These are phyloP conservation scores for Ceryle rudis DNA, from an alignment of 2,797 vertebrate species.

Conservation along the genomic window DNA sequence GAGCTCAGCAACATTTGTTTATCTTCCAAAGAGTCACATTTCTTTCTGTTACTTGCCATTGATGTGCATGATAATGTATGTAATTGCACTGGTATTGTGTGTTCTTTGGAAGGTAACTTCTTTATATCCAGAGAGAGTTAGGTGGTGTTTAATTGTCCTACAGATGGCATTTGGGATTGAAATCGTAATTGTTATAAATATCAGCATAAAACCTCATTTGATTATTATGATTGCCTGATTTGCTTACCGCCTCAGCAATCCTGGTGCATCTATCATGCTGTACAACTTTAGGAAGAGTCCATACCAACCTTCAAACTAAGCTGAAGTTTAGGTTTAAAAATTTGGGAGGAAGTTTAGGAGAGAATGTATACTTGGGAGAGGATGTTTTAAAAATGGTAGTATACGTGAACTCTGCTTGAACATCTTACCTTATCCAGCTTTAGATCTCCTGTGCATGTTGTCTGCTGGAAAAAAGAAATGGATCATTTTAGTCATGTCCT, in stretches of 20 bases:
- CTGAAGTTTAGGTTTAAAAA: not conserved
- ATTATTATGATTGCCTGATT: not conserved
- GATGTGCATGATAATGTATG: conserved; percentile 33
- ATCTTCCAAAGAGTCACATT: conserved; percentile 38
- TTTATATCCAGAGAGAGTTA: not conserved
- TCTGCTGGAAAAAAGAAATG: not conserved
- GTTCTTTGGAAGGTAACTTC: conserved; percentile 7
- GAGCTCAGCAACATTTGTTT: conserved; percentile 37
- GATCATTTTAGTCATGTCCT: not conserved
- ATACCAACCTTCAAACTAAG: not conserved
- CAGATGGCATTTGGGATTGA: conserved; percentile 8
- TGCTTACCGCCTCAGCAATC: not conserved
- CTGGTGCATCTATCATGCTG: not conserved
- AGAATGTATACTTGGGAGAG: not conserved
- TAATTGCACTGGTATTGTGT: not conserved
- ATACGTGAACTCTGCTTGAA: not conserved
- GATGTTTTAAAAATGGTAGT: not conserved
- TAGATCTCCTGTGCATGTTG: not conserved
- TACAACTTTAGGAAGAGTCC: not conserved
- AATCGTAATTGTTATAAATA: not conserved
- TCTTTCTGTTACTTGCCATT: conserved; percentile 1
- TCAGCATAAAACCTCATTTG: not conserved
- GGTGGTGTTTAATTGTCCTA: conserved; percentile 10
- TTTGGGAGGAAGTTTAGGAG: not conserved
- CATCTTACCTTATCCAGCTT: not conserved